Percentiles rank a stretch among this genome's conserved stretches.
phyloP scores from a whole-genome alignment of 2,113 vertebrate species.

The Boulengeromyrus knoepffleri region DNA sequence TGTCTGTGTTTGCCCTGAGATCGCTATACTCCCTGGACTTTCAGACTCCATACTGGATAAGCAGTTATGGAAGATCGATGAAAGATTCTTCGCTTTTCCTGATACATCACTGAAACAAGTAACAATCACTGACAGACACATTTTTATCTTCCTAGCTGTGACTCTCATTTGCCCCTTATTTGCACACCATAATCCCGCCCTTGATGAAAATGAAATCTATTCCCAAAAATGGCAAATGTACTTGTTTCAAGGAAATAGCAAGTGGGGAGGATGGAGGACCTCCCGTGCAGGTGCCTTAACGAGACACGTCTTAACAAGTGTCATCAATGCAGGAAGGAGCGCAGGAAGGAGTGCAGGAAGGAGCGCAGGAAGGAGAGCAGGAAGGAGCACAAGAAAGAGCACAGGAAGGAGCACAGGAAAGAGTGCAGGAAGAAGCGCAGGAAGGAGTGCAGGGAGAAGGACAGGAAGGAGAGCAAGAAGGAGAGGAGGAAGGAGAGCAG shows the following conservation, averaged over 20 bases:
- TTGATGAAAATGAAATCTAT: no score
- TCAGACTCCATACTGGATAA: not conserved
- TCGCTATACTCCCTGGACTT: not conserved
- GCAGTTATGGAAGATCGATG: not conserved
- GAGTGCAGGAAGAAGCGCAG: accelerated
- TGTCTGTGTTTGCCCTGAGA: not conserved
- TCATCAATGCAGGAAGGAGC: not conserved
- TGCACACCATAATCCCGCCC: constrained; percentile 22
- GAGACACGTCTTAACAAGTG: not conserved
- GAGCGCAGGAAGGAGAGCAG: no score
- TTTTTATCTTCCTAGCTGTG: not conserved
- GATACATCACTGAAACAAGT: not conserved
- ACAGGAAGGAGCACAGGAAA: no score
- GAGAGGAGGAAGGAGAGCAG: no score
- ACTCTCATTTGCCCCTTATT: constrained; percentile 1
- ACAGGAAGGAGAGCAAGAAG: no score
- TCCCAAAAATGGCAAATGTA: no score
- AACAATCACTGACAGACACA: not conserved
- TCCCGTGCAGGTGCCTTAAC: no score
- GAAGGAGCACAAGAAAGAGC: no score
- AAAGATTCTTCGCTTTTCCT: not conserved
- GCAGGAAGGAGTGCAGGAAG: no score
- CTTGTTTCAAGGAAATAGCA: no score
- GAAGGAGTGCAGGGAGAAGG: accelerated
- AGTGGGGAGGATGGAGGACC: not conserved